Base-by-base conservation (phyloP, 1,140 invertebrate species). In the Panagrolaimus sp. region DNA sequence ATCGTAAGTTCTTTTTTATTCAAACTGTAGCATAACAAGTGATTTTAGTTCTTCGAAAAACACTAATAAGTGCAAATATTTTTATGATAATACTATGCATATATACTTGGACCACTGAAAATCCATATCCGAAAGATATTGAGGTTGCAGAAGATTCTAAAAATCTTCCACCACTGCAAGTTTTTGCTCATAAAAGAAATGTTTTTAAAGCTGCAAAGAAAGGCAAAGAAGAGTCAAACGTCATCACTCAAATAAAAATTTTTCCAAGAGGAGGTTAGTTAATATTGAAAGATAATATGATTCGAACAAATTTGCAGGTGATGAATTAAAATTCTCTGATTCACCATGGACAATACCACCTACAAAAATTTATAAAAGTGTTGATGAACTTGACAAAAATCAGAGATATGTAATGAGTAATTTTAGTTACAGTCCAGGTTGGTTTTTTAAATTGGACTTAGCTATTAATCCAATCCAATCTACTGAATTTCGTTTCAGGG, bases 341-440 rank as follows among this genome's bases (percentile, higher is more conserved):
- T 75, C 78, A 16, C 73, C 75, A 13, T 74, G 73, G 73, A 16
- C 44, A 20, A 8, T 74, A 8, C 1, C 47, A 13, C 8, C 38
- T 25, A 51, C 44, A 51, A 45, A 38, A 11, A 62, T 67, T 20
- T 13, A 23, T 57, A 48, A n/a, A 57, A 53, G 14, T 67, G 53
- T 67, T 16, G 25, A 64, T 4, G 14, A 43, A 42, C 27, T 31
- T 23, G 20, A 46, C 8, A 13, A 9, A n/a, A 48, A 25, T 20
- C 9, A 1, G 9, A 44, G 16, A 5, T 71, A 61, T 42, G 74
- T 74, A 23, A 23, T 76, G 5, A 65, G 67, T 31, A 57, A 77
- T 45, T 68, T 74, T 23, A 67, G 16, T 14, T 72, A 72, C 31
- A 74, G 63, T 73, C 44, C 44, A 73, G 73, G 72, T 74, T 11